A percentile compares a stretch with the other conserved stretches of the same genome.
These are phyloP conservation scores for Oscheius onirici DNA, from an alignment of 2,888 invertebrate species.

Conservation along the genomic window DNA sequence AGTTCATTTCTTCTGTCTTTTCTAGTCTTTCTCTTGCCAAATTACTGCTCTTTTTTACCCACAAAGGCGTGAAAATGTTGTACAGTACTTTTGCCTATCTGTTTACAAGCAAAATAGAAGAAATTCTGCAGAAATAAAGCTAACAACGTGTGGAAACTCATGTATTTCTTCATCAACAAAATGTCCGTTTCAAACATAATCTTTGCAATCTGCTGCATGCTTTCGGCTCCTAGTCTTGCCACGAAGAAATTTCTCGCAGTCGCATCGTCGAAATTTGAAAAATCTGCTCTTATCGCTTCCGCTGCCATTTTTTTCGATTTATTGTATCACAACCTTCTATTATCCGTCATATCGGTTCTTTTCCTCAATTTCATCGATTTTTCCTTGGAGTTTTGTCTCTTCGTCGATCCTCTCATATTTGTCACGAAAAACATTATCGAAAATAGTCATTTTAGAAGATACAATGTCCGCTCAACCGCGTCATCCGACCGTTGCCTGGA, in stretches of 20 bases:
- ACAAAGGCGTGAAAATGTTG: too few relatives aligned
- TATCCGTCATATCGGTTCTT: background rate
- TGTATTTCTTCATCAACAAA: too few relatives aligned
- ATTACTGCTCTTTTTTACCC: too few relatives aligned
- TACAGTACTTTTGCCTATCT: too few relatives aligned
- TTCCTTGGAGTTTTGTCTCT: background rate
- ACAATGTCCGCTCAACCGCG: slow-evolving; percentile 33
- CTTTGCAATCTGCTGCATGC: background rate
- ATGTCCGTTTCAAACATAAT: too few relatives aligned
- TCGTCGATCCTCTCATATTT: background rate
- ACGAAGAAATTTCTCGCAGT: slow-evolving; percentile 9
- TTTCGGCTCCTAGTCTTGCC: background rate
- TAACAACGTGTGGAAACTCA: too few relatives aligned
- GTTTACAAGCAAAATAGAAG: too few relatives aligned
- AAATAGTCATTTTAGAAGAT: background rate
- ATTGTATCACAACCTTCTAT: background rate
- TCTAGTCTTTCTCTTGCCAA: too few relatives aligned
- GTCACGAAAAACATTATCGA: background rate
- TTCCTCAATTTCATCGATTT: background rate
- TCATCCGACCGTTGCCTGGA: slow-evolving; percentile 88
- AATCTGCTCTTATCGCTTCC: background rate
- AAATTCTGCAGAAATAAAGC: background rate
- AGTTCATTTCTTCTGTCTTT: too few relatives aligned
- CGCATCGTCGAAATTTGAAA: slow-evolving; percentile 3
- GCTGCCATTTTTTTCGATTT: background rate